Conservation (phyloP, 2,888 invertebrate genomes). For the Pharmacophagus antenor region DNA sequence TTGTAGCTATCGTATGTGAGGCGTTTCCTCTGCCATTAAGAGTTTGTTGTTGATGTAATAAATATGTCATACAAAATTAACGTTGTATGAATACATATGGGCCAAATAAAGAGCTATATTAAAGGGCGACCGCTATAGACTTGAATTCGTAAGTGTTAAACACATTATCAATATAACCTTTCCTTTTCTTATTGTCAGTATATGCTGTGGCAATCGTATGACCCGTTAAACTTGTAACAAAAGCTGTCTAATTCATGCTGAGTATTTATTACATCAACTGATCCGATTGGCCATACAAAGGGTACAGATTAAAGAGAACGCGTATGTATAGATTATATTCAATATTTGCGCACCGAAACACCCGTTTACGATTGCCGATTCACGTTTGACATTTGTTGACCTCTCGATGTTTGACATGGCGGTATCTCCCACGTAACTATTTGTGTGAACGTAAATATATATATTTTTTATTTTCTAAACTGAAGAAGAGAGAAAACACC, state of each 20-base stretch:
- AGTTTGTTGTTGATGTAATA: not conserved
- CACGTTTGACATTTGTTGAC: not conserved
- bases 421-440: not conserved
- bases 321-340: slow-evolving; percentile 6
- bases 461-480: no score
- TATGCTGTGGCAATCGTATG: no score
- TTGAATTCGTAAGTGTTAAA: no score
- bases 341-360: slow-evolving; percentile 6
- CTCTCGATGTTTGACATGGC: not conserved
- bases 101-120: not conserved
- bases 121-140: no score
- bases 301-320: not conserved
- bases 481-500: no score
- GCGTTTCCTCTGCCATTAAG: not conserved
- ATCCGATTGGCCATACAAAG: not conserved
- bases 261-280: not conserved
- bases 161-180: no score
- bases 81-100: not conserved
- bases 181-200: no score
- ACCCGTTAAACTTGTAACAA: no score
- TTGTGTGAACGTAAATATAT: not conserved
- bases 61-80: not conserved
- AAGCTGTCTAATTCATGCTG: no score
- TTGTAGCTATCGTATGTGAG: not conserved
- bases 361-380: not conserved